A percentile compares a stretch with the other conserved stretches of the same genome.
These are phyloP conservation scores for Tetranychus urticae DNA, from an alignment of 1,140 invertebrate species.

Conservation along the genomic window DNA sequence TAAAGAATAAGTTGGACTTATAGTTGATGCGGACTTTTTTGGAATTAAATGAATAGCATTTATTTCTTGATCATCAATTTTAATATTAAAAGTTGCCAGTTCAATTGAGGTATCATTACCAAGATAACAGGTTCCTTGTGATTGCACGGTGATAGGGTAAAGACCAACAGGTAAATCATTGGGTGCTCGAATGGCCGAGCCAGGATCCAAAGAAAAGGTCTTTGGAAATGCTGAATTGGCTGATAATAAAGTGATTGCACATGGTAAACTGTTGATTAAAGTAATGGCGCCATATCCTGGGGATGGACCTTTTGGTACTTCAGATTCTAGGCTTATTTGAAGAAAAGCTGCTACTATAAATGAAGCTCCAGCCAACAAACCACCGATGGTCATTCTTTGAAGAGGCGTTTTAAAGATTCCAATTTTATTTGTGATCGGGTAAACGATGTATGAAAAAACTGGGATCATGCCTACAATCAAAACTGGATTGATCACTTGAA, in stretches of 20 bases:
- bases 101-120: too few species aligned
- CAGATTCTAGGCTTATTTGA: constrained; percentile 47
- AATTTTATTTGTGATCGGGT: constrained; percentile 27
- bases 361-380: constrained; percentile 49
- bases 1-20: too few species aligned
- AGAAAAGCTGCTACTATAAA: constrained; percentile 69
- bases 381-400: constrained; percentile 51
- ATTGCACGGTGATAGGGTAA: too few species aligned
- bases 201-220: too few species aligned
- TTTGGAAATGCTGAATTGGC: too few species aligned
- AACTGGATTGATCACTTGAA: constrained; percentile 61
- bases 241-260: not conserved
- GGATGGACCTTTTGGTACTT: not conserved
- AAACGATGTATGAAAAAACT: constrained; percentile 49
- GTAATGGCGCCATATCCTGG: not conserved
- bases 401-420: constrained; percentile 34
- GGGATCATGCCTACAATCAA: constrained; percentile 66
- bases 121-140: too few species aligned
- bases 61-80: too few species aligned
- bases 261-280: not conserved
- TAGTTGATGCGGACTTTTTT: too few species aligned
- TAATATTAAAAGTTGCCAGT: too few species aligned
- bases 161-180: too few species aligned
- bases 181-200: too few species aligned
- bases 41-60: too few species aligned